phyloP scores from a whole-genome alignment of 2,113 vertebrate genomes.

The Megaleporinus macrocephalus region DNA sequence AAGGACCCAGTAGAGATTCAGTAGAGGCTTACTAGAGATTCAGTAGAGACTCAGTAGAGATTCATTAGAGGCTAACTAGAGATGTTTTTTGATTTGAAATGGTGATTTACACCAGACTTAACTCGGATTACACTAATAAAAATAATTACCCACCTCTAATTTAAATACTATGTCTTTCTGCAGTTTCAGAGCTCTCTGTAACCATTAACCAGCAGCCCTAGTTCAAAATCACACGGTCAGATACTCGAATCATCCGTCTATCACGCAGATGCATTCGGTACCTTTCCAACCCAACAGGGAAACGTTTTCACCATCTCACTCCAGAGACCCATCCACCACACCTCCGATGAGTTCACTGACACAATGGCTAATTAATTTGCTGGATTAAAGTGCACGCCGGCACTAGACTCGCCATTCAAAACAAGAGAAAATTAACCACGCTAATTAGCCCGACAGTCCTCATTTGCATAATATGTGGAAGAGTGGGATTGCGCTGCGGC shows the following conservation, averaged over 20 bases:
- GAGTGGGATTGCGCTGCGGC: constrained; percentile 29
- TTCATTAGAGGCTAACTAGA: too few relatives aligned
- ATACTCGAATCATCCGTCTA: too few relatives aligned
- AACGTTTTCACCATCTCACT: constrained; percentile 70
- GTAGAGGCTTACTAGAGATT: too few relatives aligned
- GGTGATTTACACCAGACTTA: too few relatives aligned
- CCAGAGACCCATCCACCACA: constrained; percentile 73
- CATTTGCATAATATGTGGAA: constrained; percentile 69
- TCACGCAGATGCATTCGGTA: constrained; percentile 71
- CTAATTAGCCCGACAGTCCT: constrained; percentile 79
- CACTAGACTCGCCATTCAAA: constrained; percentile 78
- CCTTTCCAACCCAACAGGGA: constrained; percentile 75
- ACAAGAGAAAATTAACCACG: constrained; percentile 74
- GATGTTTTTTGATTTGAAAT: too few relatives aligned
- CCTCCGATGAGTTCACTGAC: constrained; percentile 69
- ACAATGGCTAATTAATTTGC: constrained; percentile 84
- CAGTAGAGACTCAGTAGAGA: too few relatives aligned
- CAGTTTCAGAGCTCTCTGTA: too few relatives aligned
- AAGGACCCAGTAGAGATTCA: too few relatives aligned
- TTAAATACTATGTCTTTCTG: too few relatives aligned
- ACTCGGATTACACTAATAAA: too few relatives aligned
- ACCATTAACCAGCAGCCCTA: too few relatives aligned
- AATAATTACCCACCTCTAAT: too few relatives aligned
- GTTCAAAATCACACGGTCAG: not conserved
- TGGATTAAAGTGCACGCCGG: constrained; percentile 81